phyloP scores from a whole-genome alignment of 2,113 vertebrate genomes.

The Hoplias malabaricus region DNA sequence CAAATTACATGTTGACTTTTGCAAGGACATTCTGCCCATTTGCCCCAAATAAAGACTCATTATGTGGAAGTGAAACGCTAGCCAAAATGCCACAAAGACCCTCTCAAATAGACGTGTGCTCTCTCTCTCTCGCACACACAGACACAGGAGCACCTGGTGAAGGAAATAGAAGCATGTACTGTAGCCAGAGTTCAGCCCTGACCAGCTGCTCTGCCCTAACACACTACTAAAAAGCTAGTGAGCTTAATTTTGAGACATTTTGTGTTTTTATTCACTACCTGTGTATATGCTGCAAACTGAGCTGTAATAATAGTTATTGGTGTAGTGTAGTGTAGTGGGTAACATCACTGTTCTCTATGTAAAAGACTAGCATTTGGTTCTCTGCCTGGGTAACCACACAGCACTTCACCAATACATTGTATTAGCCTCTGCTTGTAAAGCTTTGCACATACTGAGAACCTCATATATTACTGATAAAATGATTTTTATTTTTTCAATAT shows the following conservation, averaged over 20 bases:
- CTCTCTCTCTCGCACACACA: slow-evolving; percentile 15
- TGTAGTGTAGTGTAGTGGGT: no score
- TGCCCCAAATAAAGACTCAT: slow-evolving; percentile 49
- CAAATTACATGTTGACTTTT: slow-evolving; percentile 44
- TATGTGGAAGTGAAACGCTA: slow-evolving; percentile 45
- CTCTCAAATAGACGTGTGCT: slow-evolving; percentile 39
- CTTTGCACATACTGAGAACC: no score
- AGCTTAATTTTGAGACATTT: not conserved
- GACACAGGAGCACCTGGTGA: slow-evolving; percentile 27
- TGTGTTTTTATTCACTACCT: not conserved
- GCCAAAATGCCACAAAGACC: slow-evolving; percentile 58
- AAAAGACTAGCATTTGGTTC: no score
- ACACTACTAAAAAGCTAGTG: not conserved
- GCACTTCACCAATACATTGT: no score
- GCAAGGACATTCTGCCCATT: slow-evolving; percentile 51
- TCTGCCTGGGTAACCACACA: no score
- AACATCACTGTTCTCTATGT: no score
- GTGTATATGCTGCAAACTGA: not conserved
- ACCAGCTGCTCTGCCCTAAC: slow-evolving; percentile 6
- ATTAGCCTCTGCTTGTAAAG: no score
- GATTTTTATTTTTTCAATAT: no score
- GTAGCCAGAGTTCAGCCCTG: slow-evolving; percentile 7
- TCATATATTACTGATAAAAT: no score
- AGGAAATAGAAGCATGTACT: slow-evolving; percentile 22
- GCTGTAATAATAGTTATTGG: no score